A percentile compares a stretch with the other conserved stretches of the same genome.
Conservation (phyloP, 2,797 vertebrate species). For the Halcyon smyrnensis region DNA sequence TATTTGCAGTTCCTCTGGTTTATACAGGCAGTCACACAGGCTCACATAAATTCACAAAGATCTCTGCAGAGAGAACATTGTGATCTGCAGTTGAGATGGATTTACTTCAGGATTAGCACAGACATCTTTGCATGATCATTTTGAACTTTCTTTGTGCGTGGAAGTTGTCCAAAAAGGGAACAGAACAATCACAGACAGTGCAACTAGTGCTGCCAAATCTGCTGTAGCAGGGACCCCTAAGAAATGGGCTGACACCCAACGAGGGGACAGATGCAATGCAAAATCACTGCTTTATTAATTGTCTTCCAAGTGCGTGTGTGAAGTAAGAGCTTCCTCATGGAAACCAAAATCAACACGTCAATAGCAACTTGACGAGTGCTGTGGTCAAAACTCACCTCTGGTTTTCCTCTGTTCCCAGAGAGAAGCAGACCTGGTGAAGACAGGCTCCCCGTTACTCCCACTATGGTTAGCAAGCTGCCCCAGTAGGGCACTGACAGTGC, state of each 20-base stretch:
- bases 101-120: not conserved
- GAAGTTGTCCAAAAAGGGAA: not conserved
- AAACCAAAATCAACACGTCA: rapidly evolving
- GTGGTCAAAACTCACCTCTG: not conserved
- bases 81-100: not conserved
- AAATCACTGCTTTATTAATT: not conserved
- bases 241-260: not conserved
- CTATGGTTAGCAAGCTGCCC: rapidly evolving
- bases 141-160: not conserved
- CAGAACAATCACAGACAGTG: not conserved
- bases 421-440: not conserved
- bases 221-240: not conserved
- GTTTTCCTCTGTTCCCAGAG: not conserved
- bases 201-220: not conserved
- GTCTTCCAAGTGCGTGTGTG: not conserved
- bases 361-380: not conserved
- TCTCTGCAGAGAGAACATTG: not conserved
- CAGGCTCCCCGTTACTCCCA: not conserved
- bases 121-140: not conserved
- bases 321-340: not conserved
- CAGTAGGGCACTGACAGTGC: not conserved
- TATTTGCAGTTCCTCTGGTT: not conserved
- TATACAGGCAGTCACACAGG: not conserved
- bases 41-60: not conserved
- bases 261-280: not conserved